These are phyloP conservation scores for Mormyrus lacerda DNA, from an alignment of 2,113 vertebrate species.

Conservation along the genomic window DNA sequence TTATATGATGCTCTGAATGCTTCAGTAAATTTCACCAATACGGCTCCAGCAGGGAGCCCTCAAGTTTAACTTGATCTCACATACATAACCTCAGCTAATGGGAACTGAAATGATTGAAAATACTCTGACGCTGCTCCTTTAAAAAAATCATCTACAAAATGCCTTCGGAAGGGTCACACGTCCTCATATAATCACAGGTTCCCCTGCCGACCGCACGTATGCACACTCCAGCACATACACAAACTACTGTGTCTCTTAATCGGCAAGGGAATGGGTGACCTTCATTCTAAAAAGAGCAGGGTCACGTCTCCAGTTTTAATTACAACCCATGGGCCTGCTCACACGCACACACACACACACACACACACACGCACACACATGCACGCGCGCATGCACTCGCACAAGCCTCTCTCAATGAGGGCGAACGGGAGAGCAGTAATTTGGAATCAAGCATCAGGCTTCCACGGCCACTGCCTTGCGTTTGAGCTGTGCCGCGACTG, in stretches of 20 bases:
- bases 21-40: slow-evolving; percentile 9
- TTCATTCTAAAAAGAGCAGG: slow-evolving; percentile 6
- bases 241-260: not conserved
- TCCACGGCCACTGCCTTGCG: not conserved
- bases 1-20: not conserved
- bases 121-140: not conserved
- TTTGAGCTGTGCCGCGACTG: not conserved
- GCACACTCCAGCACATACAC: not conserved
- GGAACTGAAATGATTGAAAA: not conserved
- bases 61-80: not conserved
- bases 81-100: not conserved
- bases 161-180: not conserved
- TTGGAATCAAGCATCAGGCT: not conserved
- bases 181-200: not conserved
- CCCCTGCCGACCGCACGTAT: not conserved
- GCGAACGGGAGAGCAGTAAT: not conserved
- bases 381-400: slow-evolving; percentile 1
- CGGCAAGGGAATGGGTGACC: not conserved
- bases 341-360: slow-evolving; percentile 10
- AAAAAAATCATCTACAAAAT: not conserved
- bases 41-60: slow-evolving; percentile 26
- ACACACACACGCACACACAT: slow-evolving; percentile 20
- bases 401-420: not conserved
- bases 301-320: slow-evolving; percentile 16
- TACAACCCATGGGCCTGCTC: slow-evolving; percentile 12